Percentiles rank a stretch among this genome's conserved stretches.
Conservation (phyloP, 2,113 vertebrate genomes). For the Chrysemys picta region DNA sequence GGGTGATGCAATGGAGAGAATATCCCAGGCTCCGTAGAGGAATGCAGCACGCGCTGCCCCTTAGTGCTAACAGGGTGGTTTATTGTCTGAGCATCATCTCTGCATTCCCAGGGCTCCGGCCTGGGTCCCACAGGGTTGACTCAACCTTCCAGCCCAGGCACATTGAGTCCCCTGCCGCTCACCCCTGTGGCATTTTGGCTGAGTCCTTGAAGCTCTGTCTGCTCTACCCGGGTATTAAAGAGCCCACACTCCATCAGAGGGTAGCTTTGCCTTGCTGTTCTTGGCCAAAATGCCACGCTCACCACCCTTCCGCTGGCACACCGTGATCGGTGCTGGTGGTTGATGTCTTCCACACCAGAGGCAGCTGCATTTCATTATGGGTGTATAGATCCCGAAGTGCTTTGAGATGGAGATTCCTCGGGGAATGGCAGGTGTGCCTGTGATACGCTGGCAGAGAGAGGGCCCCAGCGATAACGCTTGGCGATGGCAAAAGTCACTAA, state of each 20-base stretch:
- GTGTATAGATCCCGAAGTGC: neutral
- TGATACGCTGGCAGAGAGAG: neutral
- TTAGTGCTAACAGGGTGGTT: no score
- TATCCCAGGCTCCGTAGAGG: no score
- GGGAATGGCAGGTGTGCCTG: neutral
- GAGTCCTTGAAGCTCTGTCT: neutral
- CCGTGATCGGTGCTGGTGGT: neutral
- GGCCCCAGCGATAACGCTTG: neutral
- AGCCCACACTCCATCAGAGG: neutral
- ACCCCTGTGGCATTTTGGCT: neutral
- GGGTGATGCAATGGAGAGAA: no score
- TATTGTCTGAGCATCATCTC: no score
- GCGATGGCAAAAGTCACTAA: neutral
- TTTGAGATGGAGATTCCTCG: no score
- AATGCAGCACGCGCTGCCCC: no score
- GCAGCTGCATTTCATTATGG: neutral
- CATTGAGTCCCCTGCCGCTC: neutral
- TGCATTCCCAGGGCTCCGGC: neutral
- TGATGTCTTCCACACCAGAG: neutral
- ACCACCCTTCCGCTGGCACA: neutral
- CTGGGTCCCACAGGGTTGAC: fast-evolving
- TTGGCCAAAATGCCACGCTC: neutral
- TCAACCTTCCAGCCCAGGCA: fast-evolving
- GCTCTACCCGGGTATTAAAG: neutral
- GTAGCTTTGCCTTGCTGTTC: neutral